phyloP scores from a whole-genome alignment of 2,113 vertebrate species.

The Micromys minutus region DNA sequence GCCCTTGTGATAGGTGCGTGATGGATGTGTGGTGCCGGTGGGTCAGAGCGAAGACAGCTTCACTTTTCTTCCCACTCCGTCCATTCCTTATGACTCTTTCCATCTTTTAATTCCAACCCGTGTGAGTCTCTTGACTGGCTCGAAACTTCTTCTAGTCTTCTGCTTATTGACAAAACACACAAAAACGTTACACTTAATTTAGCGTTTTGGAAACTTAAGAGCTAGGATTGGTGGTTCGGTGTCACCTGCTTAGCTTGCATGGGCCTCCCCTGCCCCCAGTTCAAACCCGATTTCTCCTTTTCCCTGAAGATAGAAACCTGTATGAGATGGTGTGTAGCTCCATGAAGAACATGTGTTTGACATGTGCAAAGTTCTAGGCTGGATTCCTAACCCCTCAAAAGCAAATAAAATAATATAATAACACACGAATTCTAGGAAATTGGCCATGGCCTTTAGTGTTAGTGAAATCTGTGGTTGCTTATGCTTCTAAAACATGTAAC shows the following conservation, averaged over 20 bases:
- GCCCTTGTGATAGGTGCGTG: too few species aligned
- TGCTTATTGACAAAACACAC: not conserved
- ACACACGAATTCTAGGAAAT: not conserved
- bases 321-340: not conserved
- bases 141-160: not conserved
- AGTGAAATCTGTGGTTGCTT: not conserved
- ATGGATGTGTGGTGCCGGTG: not conserved
- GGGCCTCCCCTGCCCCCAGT: not conserved
- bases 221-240: not conserved
- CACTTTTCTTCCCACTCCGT: not conserved
- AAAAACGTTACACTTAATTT: not conserved
- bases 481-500: not conserved
- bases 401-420: not conserved
- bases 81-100: not conserved
- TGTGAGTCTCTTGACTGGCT: not conserved
- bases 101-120: not conserved
- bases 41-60: too few species aligned
- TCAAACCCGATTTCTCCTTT: not conserved
- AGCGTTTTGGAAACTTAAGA: not conserved
- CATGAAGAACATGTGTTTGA: not conserved
- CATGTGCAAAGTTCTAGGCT: not conserved
- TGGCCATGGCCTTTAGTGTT: not conserved
- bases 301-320: not conserved
- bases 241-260: not conserved
- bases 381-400: not conserved